Evolutionary conservation across 2,113 vertebrate genomes (phyloP).

Genomic region (Poeciliopsis turrubarensis): DNA sequence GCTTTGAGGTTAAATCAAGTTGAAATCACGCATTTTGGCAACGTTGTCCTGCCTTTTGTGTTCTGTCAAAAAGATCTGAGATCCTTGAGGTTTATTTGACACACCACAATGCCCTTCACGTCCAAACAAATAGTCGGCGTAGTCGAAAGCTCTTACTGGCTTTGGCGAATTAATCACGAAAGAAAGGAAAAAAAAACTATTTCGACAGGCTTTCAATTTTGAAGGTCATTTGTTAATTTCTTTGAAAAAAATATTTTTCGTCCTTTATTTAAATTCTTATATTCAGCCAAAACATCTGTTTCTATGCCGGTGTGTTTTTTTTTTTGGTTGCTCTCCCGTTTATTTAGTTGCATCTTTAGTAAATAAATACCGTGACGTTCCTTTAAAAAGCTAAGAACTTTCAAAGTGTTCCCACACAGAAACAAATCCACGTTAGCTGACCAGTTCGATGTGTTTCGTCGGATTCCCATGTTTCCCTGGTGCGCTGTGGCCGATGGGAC

Average conservation of each 20-base stretch:
- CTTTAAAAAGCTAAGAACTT: slow-evolving; percentile 3
- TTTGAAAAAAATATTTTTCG: neutral
- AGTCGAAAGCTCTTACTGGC: neutral
- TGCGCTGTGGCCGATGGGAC: slow-evolving; percentile 47
- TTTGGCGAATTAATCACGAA: neutral
- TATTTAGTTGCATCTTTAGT: slow-evolving; percentile 17
- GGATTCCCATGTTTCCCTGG: slow-evolving; percentile 4
- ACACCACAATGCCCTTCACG: neutral
- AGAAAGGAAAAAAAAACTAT: too few relatives aligned
- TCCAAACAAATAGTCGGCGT: neutral
- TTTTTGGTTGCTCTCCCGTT: neutral
- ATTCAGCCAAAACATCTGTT: slow-evolving; percentile 35
- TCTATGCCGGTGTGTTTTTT: slow-evolving; percentile 26
- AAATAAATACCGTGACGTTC: neutral
- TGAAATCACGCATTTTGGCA: neutral
- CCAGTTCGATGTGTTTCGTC: neutral
- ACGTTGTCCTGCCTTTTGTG: neutral
- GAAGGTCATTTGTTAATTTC: neutral
- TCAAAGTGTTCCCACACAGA: neutral
- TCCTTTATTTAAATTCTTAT: slow-evolving; percentile 9
- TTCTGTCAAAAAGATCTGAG: neutral
- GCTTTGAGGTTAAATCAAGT: too few relatives aligned
- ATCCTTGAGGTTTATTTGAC: neutral
- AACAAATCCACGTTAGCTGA: neutral
- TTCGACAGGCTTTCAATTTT: neutral